phyloP scores from a whole-genome alignment of 2,888 invertebrate species.

The Melikaiella ostensackeni region DNA sequence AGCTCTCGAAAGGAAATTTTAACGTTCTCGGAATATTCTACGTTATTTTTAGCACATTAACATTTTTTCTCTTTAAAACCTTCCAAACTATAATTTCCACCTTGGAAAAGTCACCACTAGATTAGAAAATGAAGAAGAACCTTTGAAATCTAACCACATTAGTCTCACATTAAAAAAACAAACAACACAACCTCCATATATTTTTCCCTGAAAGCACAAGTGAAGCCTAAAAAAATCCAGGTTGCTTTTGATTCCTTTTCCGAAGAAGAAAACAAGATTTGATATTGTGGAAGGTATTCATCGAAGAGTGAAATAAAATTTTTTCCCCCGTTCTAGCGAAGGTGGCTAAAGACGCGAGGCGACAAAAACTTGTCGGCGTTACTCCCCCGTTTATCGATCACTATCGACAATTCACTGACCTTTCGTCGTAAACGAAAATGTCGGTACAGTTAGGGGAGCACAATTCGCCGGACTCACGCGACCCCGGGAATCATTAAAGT shows the following conservation, averaged over 20 bases:
- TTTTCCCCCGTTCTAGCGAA: background rate
- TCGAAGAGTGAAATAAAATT: background rate
- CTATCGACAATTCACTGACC: conserved; percentile 7
- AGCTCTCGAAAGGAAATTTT: too few relatives aligned
- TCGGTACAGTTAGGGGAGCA: background rate
- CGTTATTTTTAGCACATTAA: too few relatives aligned
- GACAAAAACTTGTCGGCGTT: background rate
- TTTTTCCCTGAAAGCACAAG: background rate
- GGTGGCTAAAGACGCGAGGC: background rate
- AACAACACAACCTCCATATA: background rate
- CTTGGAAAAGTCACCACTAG: background rate
- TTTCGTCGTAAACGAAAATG: conserved; percentile 2
- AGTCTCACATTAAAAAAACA: background rate
- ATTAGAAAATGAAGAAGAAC: background rate
- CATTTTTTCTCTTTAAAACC: too few relatives aligned
- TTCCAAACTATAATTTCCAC: too few relatives aligned
- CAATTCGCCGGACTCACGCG: conserved; percentile 24
- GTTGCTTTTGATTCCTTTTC: background rate
- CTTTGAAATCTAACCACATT: background rate
- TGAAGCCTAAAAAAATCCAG: background rate
- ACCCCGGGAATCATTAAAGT: conserved; percentile 35
- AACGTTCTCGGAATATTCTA: too few relatives aligned
- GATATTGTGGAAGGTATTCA: background rate
- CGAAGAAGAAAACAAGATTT: background rate
- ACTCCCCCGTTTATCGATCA: background rate